Conservation (phyloP, 2,113 vertebrate species). For the Cololabis saira region DNA sequence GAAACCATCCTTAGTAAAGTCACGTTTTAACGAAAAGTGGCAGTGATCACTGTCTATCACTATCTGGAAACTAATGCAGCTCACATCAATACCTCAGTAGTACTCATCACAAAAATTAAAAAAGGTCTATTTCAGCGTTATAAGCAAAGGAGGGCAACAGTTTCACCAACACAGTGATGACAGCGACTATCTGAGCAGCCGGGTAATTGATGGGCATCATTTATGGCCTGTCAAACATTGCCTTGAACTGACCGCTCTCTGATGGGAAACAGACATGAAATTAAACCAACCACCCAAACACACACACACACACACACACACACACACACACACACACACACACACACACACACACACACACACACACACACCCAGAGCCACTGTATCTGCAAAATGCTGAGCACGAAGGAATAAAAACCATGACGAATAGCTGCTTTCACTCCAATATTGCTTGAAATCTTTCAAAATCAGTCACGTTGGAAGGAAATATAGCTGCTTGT, state of each 20-base stretch:
- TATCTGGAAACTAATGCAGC: not conserved
- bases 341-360: not conserved
- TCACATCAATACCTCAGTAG: not conserved
- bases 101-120: not conserved
- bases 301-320: conserved; percentile 3
- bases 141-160: not conserved
- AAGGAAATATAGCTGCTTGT: not conserved
- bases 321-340: no score
- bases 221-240: conserved; percentile 61
- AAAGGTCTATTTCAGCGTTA: not conserved
- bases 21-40: not conserved
- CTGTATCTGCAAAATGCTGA: not conserved
- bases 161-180: conserved; percentile 39
- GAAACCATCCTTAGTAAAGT: not conserved
- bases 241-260: conserved; percentile 53
- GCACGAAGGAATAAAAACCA: not conserved
- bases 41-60: not conserved
- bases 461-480: not conserved
- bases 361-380: not conserved
- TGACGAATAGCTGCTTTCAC: conserved; percentile 6
- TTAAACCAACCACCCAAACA: conserved; percentile 24
- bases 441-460: not conserved
- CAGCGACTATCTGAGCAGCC: conserved; percentile 47
- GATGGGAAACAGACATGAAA: conserved; percentile 44
- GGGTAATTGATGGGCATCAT: conserved; percentile 47